These are phyloP conservation scores for Hippocampus mohnikei DNA, from an alignment of 2,113 vertebrate species.

Conservation along the genomic window DNA sequence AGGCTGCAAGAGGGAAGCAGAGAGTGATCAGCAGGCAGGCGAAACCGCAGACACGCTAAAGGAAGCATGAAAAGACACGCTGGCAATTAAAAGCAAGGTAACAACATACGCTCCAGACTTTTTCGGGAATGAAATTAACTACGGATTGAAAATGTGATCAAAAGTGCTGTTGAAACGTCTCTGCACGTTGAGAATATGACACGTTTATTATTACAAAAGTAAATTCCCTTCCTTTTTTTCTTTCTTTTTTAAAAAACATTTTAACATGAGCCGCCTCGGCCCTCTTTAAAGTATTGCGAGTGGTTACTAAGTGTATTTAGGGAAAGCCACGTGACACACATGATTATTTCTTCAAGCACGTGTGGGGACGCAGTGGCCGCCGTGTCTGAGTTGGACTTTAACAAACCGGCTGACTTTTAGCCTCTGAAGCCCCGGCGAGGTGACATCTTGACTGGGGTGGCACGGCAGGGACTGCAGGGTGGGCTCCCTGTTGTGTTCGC, in stretches of 20 bases:
- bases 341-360: neutral
- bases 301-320: neutral
- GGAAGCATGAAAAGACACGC: neutral
- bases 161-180: neutral
- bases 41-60: slow-evolving; percentile 1
- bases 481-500: slow-evolving; percentile 59
- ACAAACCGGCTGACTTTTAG: slow-evolving; percentile 60
- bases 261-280: too few relatives aligned
- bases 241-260: too few relatives aligned
- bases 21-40: slow-evolving; percentile 48
- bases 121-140: too few relatives aligned
- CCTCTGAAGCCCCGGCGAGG: slow-evolving; percentile 30
- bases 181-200: too few relatives aligned
- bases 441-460: slow-evolving; percentile 28
- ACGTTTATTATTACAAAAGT: too few relatives aligned
- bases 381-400: slow-evolving; percentile 52
- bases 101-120: neutral
- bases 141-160: neutral
- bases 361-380: slow-evolving; percentile 32
- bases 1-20: slow-evolving; percentile 30
- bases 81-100: neutral
- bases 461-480: slow-evolving; percentile 6
- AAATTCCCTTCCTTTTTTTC: neutral
- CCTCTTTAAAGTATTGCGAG: neutral
- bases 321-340: neutral